These are phyloP conservation scores for Theristus sp. DNA, from an alignment of 2,888 invertebrate species.

Conservation along the genomic window DNA sequence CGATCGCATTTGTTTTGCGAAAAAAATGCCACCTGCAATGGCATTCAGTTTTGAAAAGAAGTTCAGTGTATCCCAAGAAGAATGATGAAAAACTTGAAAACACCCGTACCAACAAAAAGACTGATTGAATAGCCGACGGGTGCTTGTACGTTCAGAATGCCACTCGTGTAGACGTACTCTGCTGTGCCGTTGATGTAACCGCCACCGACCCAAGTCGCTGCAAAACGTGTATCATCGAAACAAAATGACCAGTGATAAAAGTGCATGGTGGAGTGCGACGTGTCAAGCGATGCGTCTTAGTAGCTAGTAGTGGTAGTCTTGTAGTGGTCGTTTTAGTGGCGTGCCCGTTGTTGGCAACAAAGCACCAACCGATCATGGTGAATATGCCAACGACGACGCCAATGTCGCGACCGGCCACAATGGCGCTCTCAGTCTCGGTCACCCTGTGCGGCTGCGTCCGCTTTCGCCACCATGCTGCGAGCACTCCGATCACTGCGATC, in stretches of 20 bases:
- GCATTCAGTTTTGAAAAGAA: too few relatives aligned
- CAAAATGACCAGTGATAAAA: too few relatives aligned
- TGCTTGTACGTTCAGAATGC: constrained; percentile 88
- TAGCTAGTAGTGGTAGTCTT: too few relatives aligned
- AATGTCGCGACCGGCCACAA: constrained; percentile 86
- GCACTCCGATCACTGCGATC: constrained; percentile 1
- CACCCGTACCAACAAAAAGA: constrained; percentile 62
- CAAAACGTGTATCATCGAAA: not conserved
- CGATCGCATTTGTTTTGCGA: constrained; percentile 84
- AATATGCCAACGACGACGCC: constrained; percentile 82
- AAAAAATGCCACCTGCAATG: constrained; percentile 76
- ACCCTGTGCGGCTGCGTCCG: constrained; percentile 36
- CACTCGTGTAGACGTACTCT: constrained; percentile 73
- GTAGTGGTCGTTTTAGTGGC: too few relatives aligned
- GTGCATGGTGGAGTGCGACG: too few relatives aligned
- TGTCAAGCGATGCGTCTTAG: too few relatives aligned
- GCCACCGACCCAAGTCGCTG: constrained; percentile 78
- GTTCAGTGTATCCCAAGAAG: too few relatives aligned
- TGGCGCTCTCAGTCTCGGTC: constrained; percentile 59
- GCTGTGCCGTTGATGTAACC: constrained; percentile 96
- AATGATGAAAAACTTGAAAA: too few relatives aligned
- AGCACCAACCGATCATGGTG: constrained; percentile 79
- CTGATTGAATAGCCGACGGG: constrained; percentile 89
- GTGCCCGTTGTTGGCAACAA: too few relatives aligned
- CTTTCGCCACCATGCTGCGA: constrained; percentile 1